Percentiles rank a stretch among this genome's conserved stretches.
phyloP scores from a whole-genome alignment of 2,888 invertebrate species.

The Iselma pallidipennis region DNA sequence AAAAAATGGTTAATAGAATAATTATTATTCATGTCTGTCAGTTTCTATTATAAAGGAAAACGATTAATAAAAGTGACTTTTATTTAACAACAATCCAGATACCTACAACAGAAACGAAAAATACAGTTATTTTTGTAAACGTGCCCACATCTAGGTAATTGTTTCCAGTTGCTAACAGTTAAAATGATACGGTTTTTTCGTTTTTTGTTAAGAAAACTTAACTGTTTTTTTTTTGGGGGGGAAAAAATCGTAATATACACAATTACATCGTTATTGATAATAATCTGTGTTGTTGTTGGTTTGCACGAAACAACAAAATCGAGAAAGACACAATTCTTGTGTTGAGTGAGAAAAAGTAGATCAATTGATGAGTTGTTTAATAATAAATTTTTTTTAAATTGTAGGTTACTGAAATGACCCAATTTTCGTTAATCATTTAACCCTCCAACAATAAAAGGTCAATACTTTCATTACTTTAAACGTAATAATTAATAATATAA shows the following conservation, averaged over 20 bases:
- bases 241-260: too few species aligned
- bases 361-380: background rate
- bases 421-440: background rate
- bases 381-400: background rate
- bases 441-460: background rate
- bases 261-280: too few species aligned
- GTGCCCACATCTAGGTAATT: background rate
- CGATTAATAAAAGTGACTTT: background rate
- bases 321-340: too few species aligned
- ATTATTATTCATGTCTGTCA: slow-evolving; percentile 2
- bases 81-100: too few species aligned
- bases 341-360: background rate
- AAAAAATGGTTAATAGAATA: background rate
- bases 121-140: background rate
- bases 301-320: background rate
- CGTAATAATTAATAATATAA: too few species aligned
- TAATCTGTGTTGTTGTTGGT: background rate
- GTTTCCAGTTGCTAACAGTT: background rate
- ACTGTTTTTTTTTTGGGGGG: background rate
- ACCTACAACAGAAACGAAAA: background rate
- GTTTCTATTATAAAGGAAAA: background rate
- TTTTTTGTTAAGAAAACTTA: background rate
- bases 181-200: background rate
- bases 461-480: background rate
- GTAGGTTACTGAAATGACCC: background rate